phyloP scores from a whole-genome alignment of 2,797 vertebrate genomes.

The Argya squamiceps region DNA sequence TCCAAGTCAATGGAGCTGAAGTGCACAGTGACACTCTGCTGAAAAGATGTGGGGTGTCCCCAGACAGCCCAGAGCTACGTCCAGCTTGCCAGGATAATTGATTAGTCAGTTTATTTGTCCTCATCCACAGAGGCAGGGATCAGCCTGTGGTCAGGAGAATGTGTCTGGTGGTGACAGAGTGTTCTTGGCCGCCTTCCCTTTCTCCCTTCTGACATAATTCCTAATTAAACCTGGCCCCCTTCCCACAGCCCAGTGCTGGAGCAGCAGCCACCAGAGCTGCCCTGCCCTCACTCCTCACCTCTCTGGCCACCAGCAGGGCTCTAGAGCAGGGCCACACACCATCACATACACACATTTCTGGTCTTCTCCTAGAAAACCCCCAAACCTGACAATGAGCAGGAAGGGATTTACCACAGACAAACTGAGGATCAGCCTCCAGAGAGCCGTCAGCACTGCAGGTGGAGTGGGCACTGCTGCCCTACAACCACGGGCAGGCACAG shows the following conservation, averaged over 20 bases:
- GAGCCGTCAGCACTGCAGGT: background rate
- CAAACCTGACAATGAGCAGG: fast-evolving
- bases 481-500: background rate
- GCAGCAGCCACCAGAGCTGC: background rate
- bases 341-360: fast-evolving
- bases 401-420: background rate
- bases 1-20: background rate
- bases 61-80: background rate
- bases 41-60: background rate
- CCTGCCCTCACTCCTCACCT: fast-evolving
- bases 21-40: background rate
- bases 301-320: background rate
- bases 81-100: background rate
- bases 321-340: background rate
- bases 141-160: slow-evolving; percentile 21
- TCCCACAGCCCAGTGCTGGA: background rate
- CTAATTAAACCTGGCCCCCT: background rate
- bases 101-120: slow-evolving; percentile 10
- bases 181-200: background rate
- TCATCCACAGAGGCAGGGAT: slow-evolving; percentile 6
- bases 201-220: background rate
- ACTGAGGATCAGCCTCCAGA: background rate
- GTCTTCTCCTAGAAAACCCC: background rate
- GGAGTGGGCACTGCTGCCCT: fast-evolving
- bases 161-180: background rate